These are phyloP conservation scores for Pteruthius melanotis DNA, from an alignment of 2,113 vertebrate species.

Conservation along the genomic window DNA sequence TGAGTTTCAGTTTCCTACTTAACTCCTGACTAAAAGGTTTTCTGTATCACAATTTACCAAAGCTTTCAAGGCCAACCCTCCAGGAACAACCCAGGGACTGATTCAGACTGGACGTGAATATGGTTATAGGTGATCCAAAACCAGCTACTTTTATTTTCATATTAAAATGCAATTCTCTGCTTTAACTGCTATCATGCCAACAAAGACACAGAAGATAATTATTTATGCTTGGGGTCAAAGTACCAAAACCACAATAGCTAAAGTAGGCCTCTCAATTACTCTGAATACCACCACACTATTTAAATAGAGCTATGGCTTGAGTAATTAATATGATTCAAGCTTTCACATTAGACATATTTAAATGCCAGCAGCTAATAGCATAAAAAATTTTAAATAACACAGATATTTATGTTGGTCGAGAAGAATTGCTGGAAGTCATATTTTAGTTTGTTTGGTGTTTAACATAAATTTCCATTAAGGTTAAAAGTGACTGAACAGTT, in stretches of 20 bases:
- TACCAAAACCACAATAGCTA: neutral
- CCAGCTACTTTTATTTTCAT: neutral
- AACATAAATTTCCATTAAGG: neutral
- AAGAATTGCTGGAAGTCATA: neutral
- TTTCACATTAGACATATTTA: neutral
- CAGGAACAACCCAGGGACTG: neutral
- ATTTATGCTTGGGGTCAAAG: neutral
- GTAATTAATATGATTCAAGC: neutral
- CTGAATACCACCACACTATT: neutral
- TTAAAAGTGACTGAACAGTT: neutral
- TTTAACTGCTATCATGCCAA: neutral
- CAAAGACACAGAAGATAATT: neutral
- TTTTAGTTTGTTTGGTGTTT: neutral
- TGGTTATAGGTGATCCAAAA: neutral
- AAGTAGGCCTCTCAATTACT: neutral
- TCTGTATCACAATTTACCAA: slow-evolving; percentile 7
- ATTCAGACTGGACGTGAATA: neutral
- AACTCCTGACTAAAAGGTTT: slow-evolving; percentile 20
- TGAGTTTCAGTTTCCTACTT: slow-evolving; percentile 44
- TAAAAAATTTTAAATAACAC: neutral
- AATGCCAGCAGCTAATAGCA: neutral
- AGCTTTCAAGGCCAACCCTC: slow-evolving; percentile 1
- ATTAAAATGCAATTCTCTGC: neutral
- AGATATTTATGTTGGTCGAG: neutral
- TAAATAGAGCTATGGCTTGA: neutral